Conservation (phyloP, 2,113 vertebrate species). For the Pipa parva region DNA sequence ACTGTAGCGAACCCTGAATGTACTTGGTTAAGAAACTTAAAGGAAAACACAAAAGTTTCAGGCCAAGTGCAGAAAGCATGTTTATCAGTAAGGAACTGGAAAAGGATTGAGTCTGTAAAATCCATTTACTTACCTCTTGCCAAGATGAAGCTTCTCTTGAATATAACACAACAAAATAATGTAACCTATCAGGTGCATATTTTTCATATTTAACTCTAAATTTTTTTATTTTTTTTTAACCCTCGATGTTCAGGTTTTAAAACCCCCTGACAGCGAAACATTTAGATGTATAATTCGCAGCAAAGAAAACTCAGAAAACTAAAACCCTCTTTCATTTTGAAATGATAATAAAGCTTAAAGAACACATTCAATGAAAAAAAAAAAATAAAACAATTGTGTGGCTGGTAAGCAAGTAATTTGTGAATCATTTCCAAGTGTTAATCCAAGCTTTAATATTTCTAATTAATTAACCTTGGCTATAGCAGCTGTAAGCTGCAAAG, state of each 20-base stretch:
- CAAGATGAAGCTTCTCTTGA: too few relatives aligned
- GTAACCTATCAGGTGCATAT: too few relatives aligned
- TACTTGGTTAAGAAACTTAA: too few relatives aligned
- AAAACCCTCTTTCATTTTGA: conserved; percentile 1
- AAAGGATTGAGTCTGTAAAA: too few relatives aligned
- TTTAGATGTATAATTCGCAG: not conserved
- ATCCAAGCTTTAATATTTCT: conserved; percentile 63
- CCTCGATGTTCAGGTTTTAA: not conserved
- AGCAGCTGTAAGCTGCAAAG: conserved; percentile 52
- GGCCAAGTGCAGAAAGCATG: too few relatives aligned
- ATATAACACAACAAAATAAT: too few relatives aligned
- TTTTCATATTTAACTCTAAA: too few relatives aligned
- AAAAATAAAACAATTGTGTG: conserved; percentile 42
- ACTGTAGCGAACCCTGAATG: too few relatives aligned
- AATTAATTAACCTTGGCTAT: conserved; percentile 66
- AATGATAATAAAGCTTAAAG: conserved; percentile 39
- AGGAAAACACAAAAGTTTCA: too few relatives aligned
- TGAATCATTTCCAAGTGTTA: conserved; percentile 58
- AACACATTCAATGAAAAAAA: conserved; percentile 45
- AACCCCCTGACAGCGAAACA: not conserved
- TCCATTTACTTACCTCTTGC: too few relatives aligned
- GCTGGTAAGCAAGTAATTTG: conserved; percentile 54
- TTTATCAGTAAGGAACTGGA: too few relatives aligned
- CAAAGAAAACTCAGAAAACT: conserved; percentile 5
- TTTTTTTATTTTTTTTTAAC: too few relatives aligned